phyloP scores from a whole-genome alignment of 2,888 invertebrate species.

The Nomada fucata region DNA sequence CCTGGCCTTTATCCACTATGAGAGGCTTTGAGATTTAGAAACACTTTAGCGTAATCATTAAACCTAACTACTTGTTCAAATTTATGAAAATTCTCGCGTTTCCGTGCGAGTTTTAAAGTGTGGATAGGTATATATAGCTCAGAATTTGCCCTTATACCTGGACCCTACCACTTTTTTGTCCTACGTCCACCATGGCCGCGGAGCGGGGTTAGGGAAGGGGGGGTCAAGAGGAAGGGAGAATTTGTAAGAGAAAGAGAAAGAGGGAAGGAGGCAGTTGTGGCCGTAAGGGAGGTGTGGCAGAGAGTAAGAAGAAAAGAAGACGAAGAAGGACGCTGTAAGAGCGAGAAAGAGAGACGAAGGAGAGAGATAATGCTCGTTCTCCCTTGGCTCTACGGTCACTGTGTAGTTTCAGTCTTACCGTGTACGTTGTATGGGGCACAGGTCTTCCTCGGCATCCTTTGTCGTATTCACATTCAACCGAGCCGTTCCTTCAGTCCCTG shows the following conservation, averaged over 20 bases:
- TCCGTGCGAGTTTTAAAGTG: constrained; percentile 64
- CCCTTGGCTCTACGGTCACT: constrained; percentile 72
- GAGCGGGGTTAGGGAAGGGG: background rate
- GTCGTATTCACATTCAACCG: constrained; percentile 56
- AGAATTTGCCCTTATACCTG: constrained; percentile 78
- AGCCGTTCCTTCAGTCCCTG: constrained; percentile 50
- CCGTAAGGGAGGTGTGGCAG: constrained; percentile 53
- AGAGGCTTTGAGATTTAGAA: background rate
- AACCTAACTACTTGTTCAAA: constrained; percentile 21
- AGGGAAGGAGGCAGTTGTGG: constrained; percentile 34
- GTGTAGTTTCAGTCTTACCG: constrained; percentile 76
- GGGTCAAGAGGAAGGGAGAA: constrained; percentile 17
- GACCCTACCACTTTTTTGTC: constrained; percentile 75
- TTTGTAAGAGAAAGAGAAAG: constrained; percentile 40
- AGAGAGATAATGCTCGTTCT: constrained; percentile 67
- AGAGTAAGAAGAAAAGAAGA: constrained; percentile 57
- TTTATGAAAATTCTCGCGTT: constrained; percentile 54
- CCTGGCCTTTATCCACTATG: background rate
- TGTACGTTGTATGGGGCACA: constrained; percentile 71
- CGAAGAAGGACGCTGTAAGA: constrained; percentile 55
- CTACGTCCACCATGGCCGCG: constrained; percentile 54
- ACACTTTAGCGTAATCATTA: constrained; percentile 1
- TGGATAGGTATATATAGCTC: constrained; percentile 52
- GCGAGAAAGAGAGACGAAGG: constrained; percentile 54
- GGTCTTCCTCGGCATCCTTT: constrained; percentile 63